Percentiles rank a stretch among this genome's conserved stretches.
phyloP scores from a whole-genome alignment of 2,888 invertebrate species.

The Drosophila quinaria region DNA sequence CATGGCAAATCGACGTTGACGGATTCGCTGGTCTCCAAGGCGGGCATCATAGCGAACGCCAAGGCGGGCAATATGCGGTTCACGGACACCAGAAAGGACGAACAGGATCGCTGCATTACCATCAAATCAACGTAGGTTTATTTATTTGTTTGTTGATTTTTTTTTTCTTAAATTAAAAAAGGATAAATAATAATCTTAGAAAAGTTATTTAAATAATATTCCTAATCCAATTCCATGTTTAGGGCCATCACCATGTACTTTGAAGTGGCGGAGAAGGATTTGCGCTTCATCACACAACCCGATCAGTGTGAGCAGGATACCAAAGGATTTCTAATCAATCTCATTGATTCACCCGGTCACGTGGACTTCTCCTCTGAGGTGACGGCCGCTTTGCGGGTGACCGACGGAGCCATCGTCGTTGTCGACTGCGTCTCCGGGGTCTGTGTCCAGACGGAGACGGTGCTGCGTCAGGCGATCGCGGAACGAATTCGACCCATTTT shows the following conservation, averaged over 20 bases:
- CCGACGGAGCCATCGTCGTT: conserved; percentile 99
- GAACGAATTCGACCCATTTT: conserved; percentile 99
- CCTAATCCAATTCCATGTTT: conserved; percentile 29
- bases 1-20: conserved; percentile 99
- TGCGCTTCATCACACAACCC: conserved; percentile 95
- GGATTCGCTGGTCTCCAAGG: conserved; percentile 99
- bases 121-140: conserved; percentile 96
- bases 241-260: conserved; percentile 99
- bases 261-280: conserved; percentile 97
- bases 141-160: neutral
- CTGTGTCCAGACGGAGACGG: conserved; percentile 99
- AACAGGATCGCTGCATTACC: conserved; percentile 99
- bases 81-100: conserved; percentile 99
- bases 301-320: conserved; percentile 96
- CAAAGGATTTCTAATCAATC: conserved; percentile 99
- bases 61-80: conserved; percentile 98
- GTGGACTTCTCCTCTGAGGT: conserved; percentile 99
- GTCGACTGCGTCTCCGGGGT: conserved; percentile 99
- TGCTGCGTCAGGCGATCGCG: conserved; percentile 99
- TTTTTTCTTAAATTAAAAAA: neutral
- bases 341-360: conserved; percentile 99
- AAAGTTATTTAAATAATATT: no score
- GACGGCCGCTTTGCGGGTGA: conserved; percentile 99
- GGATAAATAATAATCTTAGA: neutral
- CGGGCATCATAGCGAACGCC: conserved; percentile 99